A percentile compares a stretch with the other conserved stretches of the same genome.
phyloP scores from a whole-genome alignment of 2,888 invertebrate species.

The Anoplius nigerrimus region DNA sequence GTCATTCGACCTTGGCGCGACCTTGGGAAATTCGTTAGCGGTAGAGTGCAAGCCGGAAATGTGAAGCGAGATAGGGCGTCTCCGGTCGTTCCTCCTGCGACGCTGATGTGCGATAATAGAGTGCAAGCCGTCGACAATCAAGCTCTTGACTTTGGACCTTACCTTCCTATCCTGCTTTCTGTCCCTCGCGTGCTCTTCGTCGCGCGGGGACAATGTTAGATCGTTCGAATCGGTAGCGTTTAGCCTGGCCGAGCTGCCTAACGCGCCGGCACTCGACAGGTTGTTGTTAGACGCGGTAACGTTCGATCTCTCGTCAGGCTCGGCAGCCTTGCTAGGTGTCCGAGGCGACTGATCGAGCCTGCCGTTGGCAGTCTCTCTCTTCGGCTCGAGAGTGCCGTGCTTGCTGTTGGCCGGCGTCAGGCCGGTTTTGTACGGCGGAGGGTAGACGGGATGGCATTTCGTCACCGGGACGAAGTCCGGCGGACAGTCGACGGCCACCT shows the following conservation, averaged over 20 bases:
- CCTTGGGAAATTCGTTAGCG: background rate
- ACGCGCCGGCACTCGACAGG: too few species aligned
- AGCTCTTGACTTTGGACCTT: conserved; percentile 71
- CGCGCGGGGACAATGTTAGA: conserved; percentile 3
- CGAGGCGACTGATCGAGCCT: background rate
- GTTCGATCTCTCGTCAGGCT: background rate
- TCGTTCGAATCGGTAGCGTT: background rate
- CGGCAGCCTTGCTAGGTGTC: background rate
- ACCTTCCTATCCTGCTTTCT: conserved; percentile 62
- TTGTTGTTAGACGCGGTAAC: too few species aligned
- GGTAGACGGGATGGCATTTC: conserved; percentile 72
- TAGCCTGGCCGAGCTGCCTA: too few species aligned
- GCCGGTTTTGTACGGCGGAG: conserved; percentile 64
- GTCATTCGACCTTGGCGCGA: too few species aligned
- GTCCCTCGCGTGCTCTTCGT: conserved; percentile 37
- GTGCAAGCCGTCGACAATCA: conserved; percentile 64
- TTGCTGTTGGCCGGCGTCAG: conserved; percentile 53
- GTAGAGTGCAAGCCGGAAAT: background rate
- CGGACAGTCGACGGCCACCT: conserved; percentile 73
- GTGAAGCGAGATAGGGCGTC: conserved; percentile 23
- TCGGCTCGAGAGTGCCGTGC: conserved; percentile 56
- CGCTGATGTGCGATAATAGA: conserved; percentile 46
- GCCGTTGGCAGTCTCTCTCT: conserved; percentile 14
- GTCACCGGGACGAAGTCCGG: conserved; percentile 70
- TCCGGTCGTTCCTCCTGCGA: conserved; percentile 16